Evolutionary conservation across 1,140 invertebrate genomes (phyloP), one percentile per base, ranked within the genome.

Genomic region (Oscheius sp.): DNA sequence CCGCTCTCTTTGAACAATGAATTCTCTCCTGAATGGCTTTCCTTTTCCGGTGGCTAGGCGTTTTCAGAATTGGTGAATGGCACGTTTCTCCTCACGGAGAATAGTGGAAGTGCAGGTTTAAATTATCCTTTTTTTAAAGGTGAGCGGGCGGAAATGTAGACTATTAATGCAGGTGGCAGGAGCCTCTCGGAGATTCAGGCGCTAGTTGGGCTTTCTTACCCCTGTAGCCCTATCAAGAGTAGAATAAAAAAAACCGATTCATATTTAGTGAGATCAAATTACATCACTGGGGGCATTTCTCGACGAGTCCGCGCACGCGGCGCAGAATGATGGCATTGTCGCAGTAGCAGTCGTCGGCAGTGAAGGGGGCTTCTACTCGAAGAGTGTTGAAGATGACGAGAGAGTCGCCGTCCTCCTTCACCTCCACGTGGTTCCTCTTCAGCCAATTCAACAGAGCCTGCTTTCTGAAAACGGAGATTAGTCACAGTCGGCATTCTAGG

Each of bases 401-500:
- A 55, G 7, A 13, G 4, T 7, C 4, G 15, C 49, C 49, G 28
- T 55, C 49, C 28, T 55, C 7, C 7, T 23, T 7, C 7, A 55
- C 49, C 28, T 55, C 49, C 7, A 55, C 49, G 28, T 55, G 49
- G 28, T 55, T 55, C 28, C 49, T 7, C 23, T 55, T 55, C 49
- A 55, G 23, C 49, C 49, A 55, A 7, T 7, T 7, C 23, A 55
- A 20, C 28, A 55, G 49, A 23, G 7, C 23, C 15, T 4, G 4
- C 23, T 55, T 55, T 23, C 49, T 55, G 23, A 55, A 55, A 55
- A 55, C n/a, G n/a, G n/a, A n/a, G n/a, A n/a, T n/a, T n/a, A n/a
- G n/a, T n/a, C n/a, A n/a, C n/a, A n/a, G n/a, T n/a, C n/a, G n/a
- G n/a, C n/a, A n/a, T n/a, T n/a, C n/a, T n/a, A n/a, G n/a, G n/a